A percentile compares a stretch with the other conserved stretches of the same genome.
Evolutionary conservation across 2,797 vertebrate species (phyloP).

Genomic region (Molothrus aeneus): DNA sequence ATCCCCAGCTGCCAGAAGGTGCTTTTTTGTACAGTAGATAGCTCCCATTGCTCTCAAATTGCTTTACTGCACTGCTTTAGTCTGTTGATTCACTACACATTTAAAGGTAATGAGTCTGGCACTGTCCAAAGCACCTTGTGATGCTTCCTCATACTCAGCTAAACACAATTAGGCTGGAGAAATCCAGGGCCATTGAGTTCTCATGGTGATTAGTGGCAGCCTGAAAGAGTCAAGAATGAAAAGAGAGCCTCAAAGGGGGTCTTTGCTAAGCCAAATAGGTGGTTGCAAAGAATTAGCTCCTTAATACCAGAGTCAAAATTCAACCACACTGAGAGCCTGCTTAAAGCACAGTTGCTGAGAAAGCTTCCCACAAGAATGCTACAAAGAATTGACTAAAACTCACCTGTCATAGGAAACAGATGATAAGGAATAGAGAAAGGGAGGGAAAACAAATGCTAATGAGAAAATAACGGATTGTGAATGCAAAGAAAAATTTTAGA

Average conservation of each 20-base stretch:
- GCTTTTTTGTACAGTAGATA: not conserved
- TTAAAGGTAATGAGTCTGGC: conserved; percentile 15
- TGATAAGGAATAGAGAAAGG: not conserved
- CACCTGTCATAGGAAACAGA: not conserved
- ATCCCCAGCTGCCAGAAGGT: not conserved
- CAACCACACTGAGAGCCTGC: not conserved
- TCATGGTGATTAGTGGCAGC: not conserved
- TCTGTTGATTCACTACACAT: conserved; percentile 22
- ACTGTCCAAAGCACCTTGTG: not conserved
- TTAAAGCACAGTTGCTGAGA: not conserved
- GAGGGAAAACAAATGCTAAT: not conserved
- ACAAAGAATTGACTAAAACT: not conserved
- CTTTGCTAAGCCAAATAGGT: not conserved
- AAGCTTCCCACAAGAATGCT: not conserved
- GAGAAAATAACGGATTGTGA: not conserved
- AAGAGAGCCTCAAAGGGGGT: not conserved
- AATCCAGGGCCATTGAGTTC: not conserved
- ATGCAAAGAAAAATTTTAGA: not conserved
- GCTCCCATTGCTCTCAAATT: not conserved
- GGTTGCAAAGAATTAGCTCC: not conserved
- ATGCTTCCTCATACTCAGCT: not conserved
- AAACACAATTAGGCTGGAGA: not conserved
- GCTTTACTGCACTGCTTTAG: not conserved
- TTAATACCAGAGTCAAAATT: not conserved
- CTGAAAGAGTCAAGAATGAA: not conserved